Conservation (phyloP, 2,113 vertebrate genomes). For the Silurus meridionalis region DNA sequence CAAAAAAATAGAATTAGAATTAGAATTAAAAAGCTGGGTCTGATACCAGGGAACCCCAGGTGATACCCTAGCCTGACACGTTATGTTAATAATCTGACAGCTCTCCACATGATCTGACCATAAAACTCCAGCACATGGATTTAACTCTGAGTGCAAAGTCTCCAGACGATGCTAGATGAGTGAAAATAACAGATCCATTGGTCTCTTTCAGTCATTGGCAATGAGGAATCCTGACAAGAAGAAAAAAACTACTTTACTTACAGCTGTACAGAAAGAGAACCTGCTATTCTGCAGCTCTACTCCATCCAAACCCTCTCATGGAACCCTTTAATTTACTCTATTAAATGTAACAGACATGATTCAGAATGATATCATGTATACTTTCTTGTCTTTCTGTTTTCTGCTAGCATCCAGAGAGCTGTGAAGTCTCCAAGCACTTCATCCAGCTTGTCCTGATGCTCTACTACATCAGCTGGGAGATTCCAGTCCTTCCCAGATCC, state of each 20-base stretch:
- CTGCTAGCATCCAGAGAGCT: neutral
- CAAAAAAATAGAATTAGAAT: too few relatives aligned
- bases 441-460: neutral
- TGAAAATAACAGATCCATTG: neutral
- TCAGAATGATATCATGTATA: neutral
- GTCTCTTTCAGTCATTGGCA: neutral
- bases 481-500: neutral
- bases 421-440: neutral
- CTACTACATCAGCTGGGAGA: neutral
- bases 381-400: neutral
- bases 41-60: neutral
- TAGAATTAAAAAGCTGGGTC: neutral
- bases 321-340: neutral
- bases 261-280: neutral
- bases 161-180: neutral
- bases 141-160: neutral
- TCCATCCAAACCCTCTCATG: neutral
- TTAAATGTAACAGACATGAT: neutral
- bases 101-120: neutral
- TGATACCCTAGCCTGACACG: neutral
- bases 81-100: neutral
- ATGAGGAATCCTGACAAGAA: neutral
- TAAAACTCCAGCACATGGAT: neutral
- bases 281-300: neutral
- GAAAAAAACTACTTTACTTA: neutral